phyloP scores from a whole-genome alignment of 2,113 vertebrate genomes.

The Engraulis encrasicolus region DNA sequence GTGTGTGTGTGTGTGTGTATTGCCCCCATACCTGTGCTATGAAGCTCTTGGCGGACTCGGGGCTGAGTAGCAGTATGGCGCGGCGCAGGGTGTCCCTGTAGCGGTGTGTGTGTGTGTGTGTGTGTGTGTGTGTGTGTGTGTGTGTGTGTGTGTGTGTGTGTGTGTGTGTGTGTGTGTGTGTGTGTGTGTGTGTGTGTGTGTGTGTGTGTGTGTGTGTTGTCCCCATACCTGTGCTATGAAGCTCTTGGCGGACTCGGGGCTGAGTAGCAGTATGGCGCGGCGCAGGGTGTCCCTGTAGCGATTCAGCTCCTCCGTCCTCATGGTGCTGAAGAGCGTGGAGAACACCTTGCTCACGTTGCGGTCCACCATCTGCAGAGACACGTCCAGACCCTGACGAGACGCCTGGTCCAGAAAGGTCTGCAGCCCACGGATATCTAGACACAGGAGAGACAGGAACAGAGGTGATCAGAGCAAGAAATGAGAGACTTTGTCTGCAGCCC shows the following conservation, averaged over 20 bases:
- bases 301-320: constrained; percentile 96
- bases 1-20: too few species aligned
- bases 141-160: background rate
- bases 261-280: constrained; percentile 91
- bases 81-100: too few species aligned
- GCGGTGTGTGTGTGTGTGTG: constrained; percentile 69
- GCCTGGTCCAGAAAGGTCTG: constrained; percentile 94
- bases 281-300: constrained; percentile 93
- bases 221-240: constrained; percentile 99
- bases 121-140: constrained; percentile 21
- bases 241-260: constrained; percentile 89
- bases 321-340: constrained; percentile 92
- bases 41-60: too few species aligned
- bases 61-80: too few species aligned
- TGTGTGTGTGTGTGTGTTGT: constrained; percentile 10
- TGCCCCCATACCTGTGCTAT: too few species aligned
- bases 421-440: constrained; percentile 93
- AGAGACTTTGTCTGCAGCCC: too few species aligned
- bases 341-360: constrained; percentile 95
- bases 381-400: constrained; percentile 90
- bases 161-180: background rate
- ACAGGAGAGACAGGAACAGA: too few species aligned
- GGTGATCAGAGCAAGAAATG: too few species aligned
- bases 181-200: background rate
- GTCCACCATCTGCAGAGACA: constrained; percentile 95